phyloP scores from a whole-genome alignment of 2,797 vertebrate species.

The Acanthurus lineatus region DNA sequence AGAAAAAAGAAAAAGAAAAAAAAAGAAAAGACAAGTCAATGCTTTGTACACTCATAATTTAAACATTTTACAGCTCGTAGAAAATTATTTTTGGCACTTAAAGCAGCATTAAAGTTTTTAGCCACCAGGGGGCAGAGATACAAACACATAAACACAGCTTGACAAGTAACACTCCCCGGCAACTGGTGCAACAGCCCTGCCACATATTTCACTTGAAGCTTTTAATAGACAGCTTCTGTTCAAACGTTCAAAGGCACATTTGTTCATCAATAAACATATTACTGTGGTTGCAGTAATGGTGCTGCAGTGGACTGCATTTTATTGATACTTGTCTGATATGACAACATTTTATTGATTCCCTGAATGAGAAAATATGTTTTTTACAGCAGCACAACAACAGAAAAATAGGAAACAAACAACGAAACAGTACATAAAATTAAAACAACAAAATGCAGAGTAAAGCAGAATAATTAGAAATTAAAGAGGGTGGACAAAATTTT shows the following conservation, averaged over 20 bases:
- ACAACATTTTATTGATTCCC: no score
- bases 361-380: no score
- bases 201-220: neutral
- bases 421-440: no score
- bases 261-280: neutral
- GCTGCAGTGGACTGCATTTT: neutral
- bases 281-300: neutral
- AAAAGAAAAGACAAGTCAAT: neutral
- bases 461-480: neutral
- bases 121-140: conserved; percentile 37
- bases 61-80: no score
- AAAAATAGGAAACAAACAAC: no score
- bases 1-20: no score
- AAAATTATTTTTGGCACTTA: neutral
- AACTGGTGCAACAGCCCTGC: neutral
- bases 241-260: neutral
- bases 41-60: neutral
- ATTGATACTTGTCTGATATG: no score
- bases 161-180: neutral
- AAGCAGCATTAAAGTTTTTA: neutral
- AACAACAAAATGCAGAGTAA: no score
- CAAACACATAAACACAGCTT: neutral
- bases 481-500: neutral
- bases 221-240: neutral
- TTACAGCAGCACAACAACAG: no score